Evolutionary conservation across 1,140 invertebrate genomes (phyloP), one percentile per base, ranked within the genome.

Genomic region (Eurosta solidaginis): DNA sequence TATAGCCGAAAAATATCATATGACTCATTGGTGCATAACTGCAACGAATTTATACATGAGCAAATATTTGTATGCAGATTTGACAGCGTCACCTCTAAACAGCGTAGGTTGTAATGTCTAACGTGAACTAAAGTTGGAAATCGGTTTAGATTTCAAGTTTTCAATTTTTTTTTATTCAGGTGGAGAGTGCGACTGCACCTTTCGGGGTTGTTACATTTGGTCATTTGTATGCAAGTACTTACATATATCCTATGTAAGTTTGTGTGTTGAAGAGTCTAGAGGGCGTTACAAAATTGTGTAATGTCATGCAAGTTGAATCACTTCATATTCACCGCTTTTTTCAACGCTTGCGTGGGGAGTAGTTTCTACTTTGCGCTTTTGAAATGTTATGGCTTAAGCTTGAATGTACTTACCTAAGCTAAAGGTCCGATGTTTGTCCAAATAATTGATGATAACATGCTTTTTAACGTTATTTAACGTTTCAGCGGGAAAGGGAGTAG

Each of bases 401-500:
- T 47, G n/a, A 17, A 17, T 47, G 4, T 4, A 47, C 4, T 12
- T 47, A 2, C 14, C 12, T 47, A 12, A 3, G 45, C 14, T 36
- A 20, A 20, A 6, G 33, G 17, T 29, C 33, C 17, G 7, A 14
- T 20, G 59, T 42, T 52, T 4, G 20, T 14, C 33, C 33, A 22
- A 33, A 68, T 68, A 68, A 42, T 68, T 33, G 27, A 7, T 29
- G 36, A 42, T 68, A 42, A 68, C n/a, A 68, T 36, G 59, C 33
- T 68, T 68, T 68, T 68, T 68, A 42, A n/a, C 59, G 33, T 33
- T 40, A 68, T 68, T 68, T 40, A 68, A 40, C 59, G n/a, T n/a
- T n/a, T n/a, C n/a, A n/a, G n/a, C n/a, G n/a, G n/a, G n/a, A n/a
- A n/a, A n/a, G n/a, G n/a, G n/a, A n/a, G n/a, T n/a, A n/a, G n/a